Conservation (phyloP, 1,140 invertebrate species). For the Plutomurus gul region DNA sequence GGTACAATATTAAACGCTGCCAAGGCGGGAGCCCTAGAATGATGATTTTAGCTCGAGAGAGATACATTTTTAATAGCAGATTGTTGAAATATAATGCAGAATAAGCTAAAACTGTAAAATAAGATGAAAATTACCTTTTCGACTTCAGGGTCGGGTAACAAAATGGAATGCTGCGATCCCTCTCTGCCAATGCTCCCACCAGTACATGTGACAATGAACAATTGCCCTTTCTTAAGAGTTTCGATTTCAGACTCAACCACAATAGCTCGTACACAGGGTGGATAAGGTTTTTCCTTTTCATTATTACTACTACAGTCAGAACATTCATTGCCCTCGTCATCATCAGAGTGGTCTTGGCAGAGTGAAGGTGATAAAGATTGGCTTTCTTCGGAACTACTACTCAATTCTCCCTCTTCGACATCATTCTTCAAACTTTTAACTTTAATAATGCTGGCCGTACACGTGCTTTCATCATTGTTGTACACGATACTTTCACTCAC, state of each 20-base stretch:
- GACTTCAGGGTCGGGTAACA: constrained; percentile 78
- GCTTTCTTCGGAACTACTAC: constrained; percentile 59
- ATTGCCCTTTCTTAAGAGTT: constrained; percentile 72
- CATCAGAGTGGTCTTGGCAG: constrained; percentile 63
- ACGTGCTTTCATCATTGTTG: neutral
- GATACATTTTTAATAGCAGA: no score
- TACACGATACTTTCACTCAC: neutral
- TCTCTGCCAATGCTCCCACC: constrained; percentile 84
- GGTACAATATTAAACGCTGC: no score
- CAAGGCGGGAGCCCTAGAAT: no score
- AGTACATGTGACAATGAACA: constrained; percentile 83
- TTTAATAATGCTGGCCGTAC: neutral
- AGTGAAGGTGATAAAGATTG: constrained; percentile 33
- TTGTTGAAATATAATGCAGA: no score
- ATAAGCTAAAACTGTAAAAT: neutral
- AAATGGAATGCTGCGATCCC: constrained; percentile 70
- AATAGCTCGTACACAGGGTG: constrained; percentile 85
- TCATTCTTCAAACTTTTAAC: constrained; percentile 26
- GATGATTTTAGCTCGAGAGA: no score
- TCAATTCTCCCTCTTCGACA: constrained; percentile 72
- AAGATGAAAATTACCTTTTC: constrained; percentile 67
- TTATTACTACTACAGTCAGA: neutral
- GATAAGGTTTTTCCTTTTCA: constrained; percentile 64
- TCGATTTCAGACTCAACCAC: constrained; percentile 73
- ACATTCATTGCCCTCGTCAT: constrained; percentile 55